Conservation (phyloP, 2,113 vertebrate species). For the Ptilorrhoa leucosticta region DNA sequence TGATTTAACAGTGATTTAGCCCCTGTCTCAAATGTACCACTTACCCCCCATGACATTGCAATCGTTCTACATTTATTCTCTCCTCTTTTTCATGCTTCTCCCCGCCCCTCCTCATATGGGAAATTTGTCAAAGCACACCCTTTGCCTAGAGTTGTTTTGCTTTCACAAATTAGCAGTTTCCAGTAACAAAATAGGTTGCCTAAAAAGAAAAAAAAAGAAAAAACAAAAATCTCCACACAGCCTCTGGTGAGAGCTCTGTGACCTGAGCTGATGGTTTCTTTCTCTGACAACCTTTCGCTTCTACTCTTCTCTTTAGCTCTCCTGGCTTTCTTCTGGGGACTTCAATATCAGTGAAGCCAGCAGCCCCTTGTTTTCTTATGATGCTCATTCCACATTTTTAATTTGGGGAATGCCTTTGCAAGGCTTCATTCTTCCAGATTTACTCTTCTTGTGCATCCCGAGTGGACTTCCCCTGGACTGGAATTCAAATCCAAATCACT, state of each 20-base stretch:
- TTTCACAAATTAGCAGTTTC: constrained; percentile 50
- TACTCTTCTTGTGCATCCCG: not conserved
- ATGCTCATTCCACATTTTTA: not conserved
- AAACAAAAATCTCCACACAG: not conserved
- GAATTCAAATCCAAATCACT: not conserved
- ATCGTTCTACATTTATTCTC: constrained; percentile 62
- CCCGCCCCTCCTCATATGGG: not conserved
- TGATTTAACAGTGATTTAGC: constrained; percentile 68
- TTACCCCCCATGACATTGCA: constrained; percentile 63
- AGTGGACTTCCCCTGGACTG: not conserved
- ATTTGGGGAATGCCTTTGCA: not conserved
- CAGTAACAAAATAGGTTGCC: not conserved
- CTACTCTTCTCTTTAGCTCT: not conserved
- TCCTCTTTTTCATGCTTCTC: constrained; percentile 54
- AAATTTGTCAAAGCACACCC: constrained; percentile 49
- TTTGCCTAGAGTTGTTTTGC: constrained; percentile 53
- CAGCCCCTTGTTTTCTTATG: not conserved
- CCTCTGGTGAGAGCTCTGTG: not conserved
- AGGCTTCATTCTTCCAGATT: not conserved
- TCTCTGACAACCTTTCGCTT: not conserved
- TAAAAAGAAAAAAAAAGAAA: not conserved
- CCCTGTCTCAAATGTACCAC: constrained; percentile 57
- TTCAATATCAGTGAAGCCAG: not conserved
- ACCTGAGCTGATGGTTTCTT: not conserved
- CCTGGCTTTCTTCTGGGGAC: not conserved